These are phyloP conservation scores for Octonoba sinensis DNA, from an alignment of 2,888 invertebrate genomes.

Conservation along the genomic window DNA sequence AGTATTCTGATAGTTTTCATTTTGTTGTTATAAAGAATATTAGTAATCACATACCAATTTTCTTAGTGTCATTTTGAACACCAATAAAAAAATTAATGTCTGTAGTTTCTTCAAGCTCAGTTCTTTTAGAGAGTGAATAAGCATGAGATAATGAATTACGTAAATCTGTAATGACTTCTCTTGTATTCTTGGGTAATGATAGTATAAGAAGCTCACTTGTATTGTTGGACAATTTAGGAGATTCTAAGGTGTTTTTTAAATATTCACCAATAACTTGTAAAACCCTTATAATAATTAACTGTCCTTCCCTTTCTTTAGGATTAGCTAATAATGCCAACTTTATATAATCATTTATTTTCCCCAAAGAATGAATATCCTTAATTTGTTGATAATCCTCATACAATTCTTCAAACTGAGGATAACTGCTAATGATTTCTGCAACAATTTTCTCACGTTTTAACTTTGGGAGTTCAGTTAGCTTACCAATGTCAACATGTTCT, in stretches of 20 bases:
- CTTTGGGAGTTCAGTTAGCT: neutral
- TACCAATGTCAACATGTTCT: neutral
- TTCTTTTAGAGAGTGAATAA: constrained; percentile 5
- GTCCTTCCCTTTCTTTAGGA: neutral
- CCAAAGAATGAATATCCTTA: constrained; percentile 23
- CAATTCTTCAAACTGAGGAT: constrained; percentile 18
- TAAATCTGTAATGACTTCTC: constrained; percentile 6
- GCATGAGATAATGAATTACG: constrained; percentile 20
- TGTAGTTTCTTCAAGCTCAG: constrained; percentile 15
- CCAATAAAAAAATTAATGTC: constrained; percentile 10
- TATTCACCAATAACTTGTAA: constrained; percentile 35
- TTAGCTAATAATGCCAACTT: constrained; percentile 4
- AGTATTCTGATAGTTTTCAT: neutral
- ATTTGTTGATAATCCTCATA: constrained; percentile 12
- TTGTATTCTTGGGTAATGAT: constrained; percentile 4
- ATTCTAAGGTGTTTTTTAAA: constrained; percentile 27
- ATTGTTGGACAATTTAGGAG: constrained; percentile 9
- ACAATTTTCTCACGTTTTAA: neutral
- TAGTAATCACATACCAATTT: neutral
- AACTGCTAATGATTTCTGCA: neutral
- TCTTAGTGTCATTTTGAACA: constrained; percentile 23
- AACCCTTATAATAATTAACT: constrained; percentile 13
- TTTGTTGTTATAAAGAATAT: constrained; percentile 8
- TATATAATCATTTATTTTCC: constrained; percentile 14
- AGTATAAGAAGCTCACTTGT: constrained; percentile 20